Evolutionary conservation across 1,140 invertebrate species (phyloP).

Genomic region (Heliothis subflexa): DNA sequence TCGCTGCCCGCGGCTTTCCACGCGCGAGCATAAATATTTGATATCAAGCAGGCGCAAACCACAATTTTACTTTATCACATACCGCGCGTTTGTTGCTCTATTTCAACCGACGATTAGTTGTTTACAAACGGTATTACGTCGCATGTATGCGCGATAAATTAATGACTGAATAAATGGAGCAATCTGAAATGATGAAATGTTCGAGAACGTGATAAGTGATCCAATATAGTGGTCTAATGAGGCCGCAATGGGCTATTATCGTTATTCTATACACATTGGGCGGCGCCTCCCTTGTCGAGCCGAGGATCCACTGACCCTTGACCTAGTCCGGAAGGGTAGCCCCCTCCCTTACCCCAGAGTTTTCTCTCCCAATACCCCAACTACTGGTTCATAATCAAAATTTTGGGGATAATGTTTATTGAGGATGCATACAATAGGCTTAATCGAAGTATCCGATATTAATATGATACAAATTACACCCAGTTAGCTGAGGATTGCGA

Average conservation of each 20-base stretch:
- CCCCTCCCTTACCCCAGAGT: constrained; percentile 36
- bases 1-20: constrained; percentile 50
- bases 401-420: background rate
- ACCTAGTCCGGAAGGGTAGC: constrained; percentile 55
- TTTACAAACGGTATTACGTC: constrained; percentile 36
- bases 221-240: constrained; percentile 59
- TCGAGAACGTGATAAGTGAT: constrained; percentile 53
- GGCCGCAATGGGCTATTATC: constrained; percentile 60
- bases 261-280: constrained; percentile 62
- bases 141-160: constrained; percentile 11
- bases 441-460: constrained; percentile 10
- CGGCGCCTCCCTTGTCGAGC: constrained; percentile 34
- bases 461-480: background rate
- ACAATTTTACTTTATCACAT: constrained; percentile 65
- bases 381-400: constrained; percentile 52
- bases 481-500: background rate
- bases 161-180: constrained; percentile 33
- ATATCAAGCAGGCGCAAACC: constrained; percentile 64
- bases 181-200: constrained; percentile 49
- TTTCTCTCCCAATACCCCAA: constrained; percentile 50
- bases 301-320: constrained; percentile 63
- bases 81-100: constrained; percentile 56
- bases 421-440: background rate
- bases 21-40: constrained; percentile 69
- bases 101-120: constrained; percentile 45